These are phyloP conservation scores for Xestoiulus laeticollis DNA, from an alignment of 2,888 invertebrate species.

Conservation along the genomic window DNA sequence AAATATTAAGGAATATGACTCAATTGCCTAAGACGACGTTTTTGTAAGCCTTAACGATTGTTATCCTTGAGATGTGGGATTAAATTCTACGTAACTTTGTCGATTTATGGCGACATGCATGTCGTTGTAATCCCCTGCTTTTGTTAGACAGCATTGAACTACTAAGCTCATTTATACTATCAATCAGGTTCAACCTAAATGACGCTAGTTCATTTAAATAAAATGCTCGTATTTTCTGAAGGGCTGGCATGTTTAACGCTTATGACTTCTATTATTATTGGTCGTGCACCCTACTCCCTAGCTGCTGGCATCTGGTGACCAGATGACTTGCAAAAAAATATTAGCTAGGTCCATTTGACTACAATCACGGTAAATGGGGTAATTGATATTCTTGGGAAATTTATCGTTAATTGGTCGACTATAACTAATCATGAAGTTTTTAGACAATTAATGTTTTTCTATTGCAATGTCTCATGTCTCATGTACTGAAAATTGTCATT, in stretches of 20 bases:
- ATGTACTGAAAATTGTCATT: too few species aligned
- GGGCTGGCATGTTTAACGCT: neutral
- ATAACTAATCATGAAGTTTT: too few species aligned
- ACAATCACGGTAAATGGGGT: neutral
- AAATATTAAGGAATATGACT: neutral
- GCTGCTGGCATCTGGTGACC: neutral
- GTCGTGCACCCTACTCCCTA: neutral
- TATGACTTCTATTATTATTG: neutral
- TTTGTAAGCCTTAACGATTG: neutral
- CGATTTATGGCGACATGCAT: slow-evolving; percentile 5
- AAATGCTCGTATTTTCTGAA: neutral
- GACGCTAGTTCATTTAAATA: neutral
- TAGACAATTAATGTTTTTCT: too few species aligned
- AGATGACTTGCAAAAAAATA: neutral
- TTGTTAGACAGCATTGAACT: slow-evolving; percentile 32
- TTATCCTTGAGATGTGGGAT: neutral
- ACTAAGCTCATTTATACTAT: slow-evolving; percentile 13
- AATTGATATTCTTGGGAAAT: neutral
- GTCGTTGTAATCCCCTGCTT: slow-evolving; percentile 1
- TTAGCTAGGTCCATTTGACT: neutral
- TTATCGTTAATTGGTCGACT: too few species aligned
- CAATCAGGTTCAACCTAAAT: slow-evolving; percentile 33
- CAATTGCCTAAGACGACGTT: neutral
- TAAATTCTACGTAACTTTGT: neutral
- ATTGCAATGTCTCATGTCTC: too few species aligned